Evolutionary conservation across 2,113 vertebrate genomes (phyloP), one percentile per base, ranked within the genome.

Genomic region (Salvelinus fontinalis): DNA sequence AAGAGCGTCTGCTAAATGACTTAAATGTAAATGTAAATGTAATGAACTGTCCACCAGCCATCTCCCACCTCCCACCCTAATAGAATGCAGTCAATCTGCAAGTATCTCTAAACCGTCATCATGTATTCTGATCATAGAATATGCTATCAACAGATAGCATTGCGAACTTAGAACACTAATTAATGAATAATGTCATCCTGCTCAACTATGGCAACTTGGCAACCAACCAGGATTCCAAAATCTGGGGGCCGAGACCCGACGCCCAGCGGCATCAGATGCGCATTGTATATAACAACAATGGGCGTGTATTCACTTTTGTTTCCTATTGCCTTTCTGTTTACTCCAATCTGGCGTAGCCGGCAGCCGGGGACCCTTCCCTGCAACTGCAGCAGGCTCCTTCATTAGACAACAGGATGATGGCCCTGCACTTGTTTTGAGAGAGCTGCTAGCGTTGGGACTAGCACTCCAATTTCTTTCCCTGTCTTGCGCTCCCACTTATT

Each of bases 361-460:
- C 22, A 11, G 3, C 24, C n/a, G 2, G 2, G 3, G 2, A 16
- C 4, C 65, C 13, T 14, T 29, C 65, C 27, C 16, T 29, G 14
- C 72, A 74, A 29, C 72, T 14, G 18, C 29, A 24, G 29, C 31
- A 7, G 60, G 64, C 67, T 7, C 1, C 67, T 8, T 68, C 75
- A 66, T 75, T 77, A 81, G 84, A 76, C 80, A 75, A 78, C 51
- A 71, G 78, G 84, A 81, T 88, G 87, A 89, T 82, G 87, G 86
- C 86, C 85, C 86, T 29, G 48, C 13, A 7, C 62, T 71, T 44
- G 31, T 18, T 73, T 67, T 59, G 39, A 71, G 29, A 24, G 39
- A 20, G 77, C 75, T 79, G 49, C 76, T 85, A 81, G 73, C 82
- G 78, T 62, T 72, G 78, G 77, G 80, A 89, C 86, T 83, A 89